phyloP scores from a whole-genome alignment of 2,888 invertebrate species.

The Polydesmus complanatus region DNA sequence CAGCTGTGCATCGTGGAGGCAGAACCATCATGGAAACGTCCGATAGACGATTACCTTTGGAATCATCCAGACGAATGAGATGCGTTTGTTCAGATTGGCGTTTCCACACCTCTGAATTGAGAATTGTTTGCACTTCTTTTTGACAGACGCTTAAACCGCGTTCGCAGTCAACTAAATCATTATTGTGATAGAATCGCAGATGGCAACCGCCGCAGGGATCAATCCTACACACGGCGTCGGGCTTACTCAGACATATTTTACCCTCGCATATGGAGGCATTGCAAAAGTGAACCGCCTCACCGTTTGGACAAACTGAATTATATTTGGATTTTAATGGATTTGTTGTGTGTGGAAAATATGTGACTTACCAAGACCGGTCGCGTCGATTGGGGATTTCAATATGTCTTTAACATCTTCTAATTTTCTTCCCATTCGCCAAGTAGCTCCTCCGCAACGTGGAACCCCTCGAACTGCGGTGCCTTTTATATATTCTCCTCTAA shows the following conservation, averaged over 20 bases:
- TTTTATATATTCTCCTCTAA: conserved; percentile 21
- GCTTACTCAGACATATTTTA: conserved; percentile 28
- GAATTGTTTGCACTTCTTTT: conserved; percentile 25
- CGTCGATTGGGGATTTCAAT: too few relatives aligned
- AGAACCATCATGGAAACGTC: conserved; percentile 24
- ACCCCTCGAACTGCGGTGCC: conserved; percentile 54
- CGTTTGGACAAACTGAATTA: conserved; percentile 28
- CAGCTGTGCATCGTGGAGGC: conserved; percentile 26
- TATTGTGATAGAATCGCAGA: conserved; percentile 25
- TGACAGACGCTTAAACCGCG: conserved; percentile 25
- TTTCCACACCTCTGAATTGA: conserved; percentile 21
- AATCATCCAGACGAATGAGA: not conserved
- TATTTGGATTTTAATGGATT: too few relatives aligned
- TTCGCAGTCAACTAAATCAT: conserved; percentile 26
- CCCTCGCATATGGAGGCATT: conserved; percentile 26
- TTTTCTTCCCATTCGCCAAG: conserved; percentile 3
- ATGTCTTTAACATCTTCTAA: not conserved
- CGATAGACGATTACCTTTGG: not conserved
- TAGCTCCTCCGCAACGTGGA: conserved; percentile 34
- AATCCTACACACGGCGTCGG: conserved; percentile 28
- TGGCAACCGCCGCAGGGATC: conserved; percentile 31
- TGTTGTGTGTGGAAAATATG: too few relatives aligned
- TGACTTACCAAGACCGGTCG: too few relatives aligned
- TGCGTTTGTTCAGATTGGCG: not conserved
- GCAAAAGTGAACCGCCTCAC: conserved; percentile 28